Conservation (phyloP, 2,888 invertebrate genomes). For the Drosophila kambysellisi region DNA sequence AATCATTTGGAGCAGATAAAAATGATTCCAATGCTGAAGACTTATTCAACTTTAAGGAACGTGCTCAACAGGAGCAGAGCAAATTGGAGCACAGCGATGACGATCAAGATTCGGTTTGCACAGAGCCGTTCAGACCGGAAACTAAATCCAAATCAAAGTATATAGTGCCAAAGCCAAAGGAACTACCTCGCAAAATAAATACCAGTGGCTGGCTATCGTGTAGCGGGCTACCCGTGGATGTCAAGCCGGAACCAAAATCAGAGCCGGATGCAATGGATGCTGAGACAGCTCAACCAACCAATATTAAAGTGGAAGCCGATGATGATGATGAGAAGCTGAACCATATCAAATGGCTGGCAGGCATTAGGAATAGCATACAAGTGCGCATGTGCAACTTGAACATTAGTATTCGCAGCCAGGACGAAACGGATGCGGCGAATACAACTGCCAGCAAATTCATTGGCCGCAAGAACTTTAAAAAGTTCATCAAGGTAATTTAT, state of each 20-base stretch:
- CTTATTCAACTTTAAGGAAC: conserved; percentile 60
- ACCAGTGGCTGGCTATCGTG: conserved; percentile 81
- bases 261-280: conserved; percentile 13
- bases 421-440: conserved; percentile 32
- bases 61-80: conserved; percentile 2
- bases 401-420: conserved; percentile 41
- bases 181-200: conserved; percentile 60
- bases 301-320: conserved; percentile 45
- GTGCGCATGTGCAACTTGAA: conserved; percentile 70
- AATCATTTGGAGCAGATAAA: not conserved
- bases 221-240: conserved; percentile 63
- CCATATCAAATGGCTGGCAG: conserved; percentile 72
- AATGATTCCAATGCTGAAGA: conserved; percentile 50
- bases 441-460: conserved; percentile 27
- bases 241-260: conserved; percentile 46
- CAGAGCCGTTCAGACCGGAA: conserved; percentile 54
- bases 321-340: conserved; percentile 39
- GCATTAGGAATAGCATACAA: conserved; percentile 75
- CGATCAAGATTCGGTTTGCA: conserved; percentile 53
- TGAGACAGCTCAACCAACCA: conserved; percentile 18
- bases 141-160: conserved; percentile 49
- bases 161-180: conserved; percentile 62
- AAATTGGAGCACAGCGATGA: conserved; percentile 11
- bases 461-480: conserved; percentile 81
- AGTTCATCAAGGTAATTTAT: conserved; percentile 81